Base-by-base conservation (phyloP, 2,113 vertebrate genomes). In the Cettia cetti region DNA sequence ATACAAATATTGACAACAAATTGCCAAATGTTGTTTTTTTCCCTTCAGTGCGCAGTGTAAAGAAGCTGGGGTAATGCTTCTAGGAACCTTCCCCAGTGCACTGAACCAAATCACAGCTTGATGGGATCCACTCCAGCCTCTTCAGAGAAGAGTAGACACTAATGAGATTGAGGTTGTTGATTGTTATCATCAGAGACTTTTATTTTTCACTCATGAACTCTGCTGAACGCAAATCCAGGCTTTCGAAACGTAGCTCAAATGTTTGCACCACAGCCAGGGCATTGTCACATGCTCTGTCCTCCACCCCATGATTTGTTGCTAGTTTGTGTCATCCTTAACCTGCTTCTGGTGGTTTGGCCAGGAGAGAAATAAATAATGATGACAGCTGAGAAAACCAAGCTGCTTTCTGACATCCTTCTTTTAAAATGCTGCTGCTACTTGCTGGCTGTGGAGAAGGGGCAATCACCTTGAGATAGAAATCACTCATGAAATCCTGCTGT, bases 1-100 rank as follows among this genome's bases (percentile, higher is more conserved):
- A 97, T 94, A 95, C 84, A 97, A 96, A 97, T 97, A 98, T 97
- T 97, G 96, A 97, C 97, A 97, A 97, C 94, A 96, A 98, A 98
- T 97, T 97, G 96, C 97, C 96, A 95, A 93, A 95, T 95, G 91
- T 93, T 91, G 95, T 26, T 92, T 96, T 97, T 89, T 79, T 94
- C 63, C 91, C 82, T 72, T 94, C 30, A 47, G 86, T n/a, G 87
- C 75, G 60, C 61, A 66, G 30, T 72, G 27, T 64, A 52, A 85
- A 97, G 95, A 96, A 96, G 87, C 45, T 61, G 70, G 74, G 89
- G 90, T 71, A 96, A 94, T 94, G 94, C 91, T 96, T 92, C 78
- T 96, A 96, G 92, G 93, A 96, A 97, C 93, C 88, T 86, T 96
- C 92, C 89, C 64, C 74, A 77, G 89, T 52, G 74, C 90, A 57